These are phyloP conservation scores for Chloroclysta siterata DNA, from an alignment of 2,888 invertebrate genomes.

Conservation along the genomic window DNA sequence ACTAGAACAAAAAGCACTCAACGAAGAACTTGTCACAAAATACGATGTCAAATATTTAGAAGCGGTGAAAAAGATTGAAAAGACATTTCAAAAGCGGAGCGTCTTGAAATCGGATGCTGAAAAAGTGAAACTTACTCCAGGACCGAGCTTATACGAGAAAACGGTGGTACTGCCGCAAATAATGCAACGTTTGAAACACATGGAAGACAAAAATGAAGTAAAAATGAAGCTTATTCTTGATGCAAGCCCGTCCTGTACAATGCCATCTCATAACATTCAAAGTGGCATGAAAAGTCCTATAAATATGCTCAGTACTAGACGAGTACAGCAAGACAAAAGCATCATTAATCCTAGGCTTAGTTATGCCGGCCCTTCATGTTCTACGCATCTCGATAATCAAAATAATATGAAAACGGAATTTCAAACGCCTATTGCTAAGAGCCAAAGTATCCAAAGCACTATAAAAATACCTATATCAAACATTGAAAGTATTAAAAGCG, in stretches of 20 bases:
- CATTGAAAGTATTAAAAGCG: not conserved
- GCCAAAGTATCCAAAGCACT: not conserved
- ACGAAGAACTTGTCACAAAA: constrained; percentile 28
- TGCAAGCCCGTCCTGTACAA: constrained; percentile 9
- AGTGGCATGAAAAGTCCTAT: not conserved
- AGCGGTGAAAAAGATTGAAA: constrained; percentile 48
- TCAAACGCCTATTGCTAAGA: not conserved
- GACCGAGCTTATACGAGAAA: constrained; percentile 56
- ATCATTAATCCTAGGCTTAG: not conserved
- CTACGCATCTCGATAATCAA: not conserved
- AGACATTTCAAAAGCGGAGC: constrained; percentile 46
- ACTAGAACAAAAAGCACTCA: constrained; percentile 15
- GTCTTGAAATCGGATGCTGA: constrained; percentile 39
- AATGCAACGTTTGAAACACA: constrained; percentile 47
- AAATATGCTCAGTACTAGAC: not conserved
- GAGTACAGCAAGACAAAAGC: not conserved
- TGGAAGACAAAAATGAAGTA: constrained; percentile 30
- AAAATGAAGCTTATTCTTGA: constrained; percentile 39
- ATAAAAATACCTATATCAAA: not conserved
- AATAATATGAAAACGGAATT: not conserved
- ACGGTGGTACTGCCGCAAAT: constrained; percentile 51
- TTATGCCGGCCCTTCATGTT: not conserved
- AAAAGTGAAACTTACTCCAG: constrained; percentile 48
- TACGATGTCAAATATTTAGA: constrained; percentile 33
- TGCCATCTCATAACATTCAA: not conserved